Percentiles rank a stretch among this genome's conserved stretches.
phyloP scores from a whole-genome alignment of 2,797 vertebrate species.

The Ceryle rudis region DNA sequence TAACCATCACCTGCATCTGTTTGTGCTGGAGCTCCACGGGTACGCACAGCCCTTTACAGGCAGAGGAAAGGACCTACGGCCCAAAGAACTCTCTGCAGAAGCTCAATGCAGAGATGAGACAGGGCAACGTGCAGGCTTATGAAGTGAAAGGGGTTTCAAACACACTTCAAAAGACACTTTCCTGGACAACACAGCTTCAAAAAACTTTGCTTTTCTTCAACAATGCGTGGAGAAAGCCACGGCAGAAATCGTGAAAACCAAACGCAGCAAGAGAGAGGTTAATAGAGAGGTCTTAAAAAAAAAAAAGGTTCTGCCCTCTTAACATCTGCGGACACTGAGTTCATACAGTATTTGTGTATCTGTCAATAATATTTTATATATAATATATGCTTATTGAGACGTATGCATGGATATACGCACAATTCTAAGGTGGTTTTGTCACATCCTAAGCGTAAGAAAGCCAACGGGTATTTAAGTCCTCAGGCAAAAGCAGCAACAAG shows the following conservation, averaged over 20 bases:
- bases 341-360: background rate
- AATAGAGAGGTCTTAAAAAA: background rate
- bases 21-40: background rate
- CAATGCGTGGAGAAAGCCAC: accelerated
- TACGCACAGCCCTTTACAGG: background rate
- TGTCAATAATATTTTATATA: background rate
- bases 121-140: background rate
- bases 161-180: background rate
- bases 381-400: no score
- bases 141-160: background rate
- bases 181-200: background rate
- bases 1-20: background rate
- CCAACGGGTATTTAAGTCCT: background rate
- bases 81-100: background rate
- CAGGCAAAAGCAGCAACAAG: background rate
- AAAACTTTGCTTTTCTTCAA: background rate
- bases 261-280: background rate
- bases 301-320: background rate
- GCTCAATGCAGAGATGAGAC: background rate
- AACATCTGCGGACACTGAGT: no score
- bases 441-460: background rate
- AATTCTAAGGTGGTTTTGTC: background rate
- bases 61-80: background rate
- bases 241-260: background rate
- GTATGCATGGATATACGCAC: background rate